Base-by-base conservation (phyloP, 2,888 invertebrate species). In the Lithophane ornitopus region DNA sequence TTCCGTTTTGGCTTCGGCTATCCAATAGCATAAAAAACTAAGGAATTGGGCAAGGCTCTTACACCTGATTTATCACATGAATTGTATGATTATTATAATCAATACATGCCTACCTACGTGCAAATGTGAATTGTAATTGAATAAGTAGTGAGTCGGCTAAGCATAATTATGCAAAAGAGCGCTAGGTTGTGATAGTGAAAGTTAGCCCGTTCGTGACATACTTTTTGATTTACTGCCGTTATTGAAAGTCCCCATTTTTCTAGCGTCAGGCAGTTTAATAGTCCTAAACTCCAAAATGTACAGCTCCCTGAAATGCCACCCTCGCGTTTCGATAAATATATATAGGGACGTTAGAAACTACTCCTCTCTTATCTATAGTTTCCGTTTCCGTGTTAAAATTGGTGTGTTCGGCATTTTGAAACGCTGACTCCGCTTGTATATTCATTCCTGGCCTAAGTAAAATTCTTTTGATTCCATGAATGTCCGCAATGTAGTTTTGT, bases 121-220 rank as follows among this genome's bases (percentile, higher is more conserved):
- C 65, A 62, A 73, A 58, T 68, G 26, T 71, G 59, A 72, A 80
- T 75, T 72, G 70, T 78, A 78, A 81, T 73, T 72, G 78, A 59
- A 71, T 65, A 76, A 44, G 72, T 46, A 79, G 74, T 73, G 68
- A 72, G 77, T 67, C 61, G 70, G 69, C 72, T 73, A 44, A 63
- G 68, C 56, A 56, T 72, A 74, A 85, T 89, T 84, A 89, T 87
- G 88, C 88, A 89, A 88, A 84, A 76, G 80, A 72, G 70, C 77
- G 54, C 72, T 63, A 70, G 75, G 58, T 78, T 80, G 83, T 88
- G 87, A 89, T 87, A 91, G 92, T 90, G 92, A 91, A 92, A 93
- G 92, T 90, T 67, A 85, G 80, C 66, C 81, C 72, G 82, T 79
- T 89, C 86, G 85, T 87, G 89, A 88, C 89, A 87, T 83, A 88